Base-by-base conservation (phyloP, 1,140 invertebrate genomes). In the Penaeus indicus region DNA sequence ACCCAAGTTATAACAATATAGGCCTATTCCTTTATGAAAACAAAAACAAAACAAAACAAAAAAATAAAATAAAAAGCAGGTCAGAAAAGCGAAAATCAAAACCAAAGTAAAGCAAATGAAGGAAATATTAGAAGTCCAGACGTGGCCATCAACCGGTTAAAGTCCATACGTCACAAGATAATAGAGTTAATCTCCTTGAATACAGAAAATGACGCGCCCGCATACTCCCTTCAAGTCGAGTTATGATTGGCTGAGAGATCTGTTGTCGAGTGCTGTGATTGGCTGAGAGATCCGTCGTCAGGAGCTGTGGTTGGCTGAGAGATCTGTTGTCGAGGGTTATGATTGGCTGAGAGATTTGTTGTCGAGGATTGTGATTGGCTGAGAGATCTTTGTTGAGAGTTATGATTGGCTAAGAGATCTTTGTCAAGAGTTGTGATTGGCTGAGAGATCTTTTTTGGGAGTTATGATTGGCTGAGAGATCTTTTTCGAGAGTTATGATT, bases 171-270 rank as follows among this genome's bases (percentile, higher is more conserved):
- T 82, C 80, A 62, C 25, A 54, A 78, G 63, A 88, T 62, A 77
- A 88, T 88, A 79, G 72, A 47, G 32, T 83, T 69, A 83, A 88
- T 88, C 81, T 75, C 61, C 80, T 82, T 83, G 81, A 83, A 83
- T 88, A 83, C 86, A 75, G 67, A 83, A 88, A 88, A 88, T 77
- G 80, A 88, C 78, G 84, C 78, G 81, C 86, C 86, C 86, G 86
- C 86, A 88, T 88, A 60, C 69, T 88, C 21, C 64, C 54, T 47
- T 62, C 25, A 11, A 61, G 54, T 16, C 54, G 54, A 2, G 67
- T 84, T 88, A 27, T 84, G 67, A 88, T 84, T 88, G 87, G 87
- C n/a, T 63, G 69, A 79, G 61, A 54, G 54, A 54, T 54, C 54
- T 8, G 2, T 54, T 1, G 5, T 54, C 16, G 1, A 16, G 10